Percentiles rank a stretch among this genome's conserved stretches.
phyloP scores from a whole-genome alignment of 1,140 invertebrate species.

The Nasonia longicornis region DNA sequence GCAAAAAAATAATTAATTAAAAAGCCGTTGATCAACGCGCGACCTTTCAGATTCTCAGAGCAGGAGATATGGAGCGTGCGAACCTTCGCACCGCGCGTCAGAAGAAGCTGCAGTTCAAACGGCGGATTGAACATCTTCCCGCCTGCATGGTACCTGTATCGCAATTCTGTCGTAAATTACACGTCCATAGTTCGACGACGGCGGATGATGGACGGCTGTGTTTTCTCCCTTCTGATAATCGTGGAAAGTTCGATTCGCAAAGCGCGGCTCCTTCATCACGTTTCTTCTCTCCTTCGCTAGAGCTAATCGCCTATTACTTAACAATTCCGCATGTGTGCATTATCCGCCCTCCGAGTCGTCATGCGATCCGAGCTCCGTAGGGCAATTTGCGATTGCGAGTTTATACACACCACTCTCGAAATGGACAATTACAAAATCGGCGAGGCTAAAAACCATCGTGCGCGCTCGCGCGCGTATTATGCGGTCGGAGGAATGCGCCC shows the following conservation, averaged over 20 bases:
- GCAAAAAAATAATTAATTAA: not conserved
- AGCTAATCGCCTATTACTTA: slow-evolving; percentile 42
- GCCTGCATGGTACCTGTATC: too few species aligned
- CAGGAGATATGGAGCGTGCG: not conserved
- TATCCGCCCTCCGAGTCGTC: slow-evolving; percentile 20
- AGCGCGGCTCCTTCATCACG: not conserved
- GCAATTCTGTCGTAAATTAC: not conserved
- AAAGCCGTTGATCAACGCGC: not conserved
- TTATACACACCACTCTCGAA: slow-evolving; percentile 47
- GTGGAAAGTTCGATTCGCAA: not conserved
- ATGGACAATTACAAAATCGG: slow-evolving; percentile 50
- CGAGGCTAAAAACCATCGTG: slow-evolving; percentile 37
- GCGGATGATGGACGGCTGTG: not conserved
- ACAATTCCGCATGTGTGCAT: slow-evolving; percentile 23
- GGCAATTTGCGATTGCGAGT: slow-evolving; percentile 40
- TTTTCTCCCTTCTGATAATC: not conserved
- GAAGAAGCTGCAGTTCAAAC: not conserved
- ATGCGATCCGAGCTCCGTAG: not conserved
- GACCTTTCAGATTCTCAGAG: not conserved
- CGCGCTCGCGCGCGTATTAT: not conserved
- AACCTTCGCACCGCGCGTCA: not conserved
- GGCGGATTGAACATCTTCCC: not conserved
- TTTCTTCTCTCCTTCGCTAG: not conserved
- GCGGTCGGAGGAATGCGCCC: slow-evolving; percentile 30
- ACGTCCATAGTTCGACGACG: not conserved